Evolutionary conservation across 2,797 vertebrate genomes (phyloP), one percentile per base, ranked within the genome.

Genomic region (Acanthiza pusilla): DNA sequence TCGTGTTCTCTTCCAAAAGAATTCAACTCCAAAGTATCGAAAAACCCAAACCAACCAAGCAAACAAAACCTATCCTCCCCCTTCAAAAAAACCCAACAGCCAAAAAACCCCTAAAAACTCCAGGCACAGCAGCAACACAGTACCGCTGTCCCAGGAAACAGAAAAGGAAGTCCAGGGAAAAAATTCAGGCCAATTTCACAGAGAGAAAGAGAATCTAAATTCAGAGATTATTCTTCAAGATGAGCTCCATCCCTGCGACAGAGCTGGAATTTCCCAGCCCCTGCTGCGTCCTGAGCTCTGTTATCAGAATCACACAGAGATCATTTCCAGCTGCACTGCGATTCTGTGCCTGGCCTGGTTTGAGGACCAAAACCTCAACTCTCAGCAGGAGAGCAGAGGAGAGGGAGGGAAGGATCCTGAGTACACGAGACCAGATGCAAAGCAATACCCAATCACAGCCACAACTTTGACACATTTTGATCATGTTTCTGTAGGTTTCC

Each of bases 291-390:
- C 78, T 40, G 76, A 80, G 93, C 43, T 89, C 57, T 75, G 65
- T 60, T 60, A 32, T 4, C 91, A 92, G 75, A 61, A 38, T 21
- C 81, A 27, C 76, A 53, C 67, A 43, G 57, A 51, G 85, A 66
- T 71, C 72, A 51, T 42, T 92, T 81, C 93, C 88, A 78, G 70
- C 94, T 93, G 89, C 60, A 40, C 85, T 62, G 15, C n/a, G 61
- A 60, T 68, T 22, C 58, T 11, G 29, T 18, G 82, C 30, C 45
- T 83, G 84, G 57, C 51, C 76, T 85, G 91, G 85, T 42, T 66
- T 32, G 26, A 89, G 78, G 6, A 89, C 19, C 88, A 88, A 89
- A 91, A 84, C 75, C 76, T 62, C 89, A 81, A 6, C 26, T 72
- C 61, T 3, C 85, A 91, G 76, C 68, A 68, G 62, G 61, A 89